Base-by-base conservation (phyloP, 2,888 invertebrate species). In the Eupithecia abbreviata region DNA sequence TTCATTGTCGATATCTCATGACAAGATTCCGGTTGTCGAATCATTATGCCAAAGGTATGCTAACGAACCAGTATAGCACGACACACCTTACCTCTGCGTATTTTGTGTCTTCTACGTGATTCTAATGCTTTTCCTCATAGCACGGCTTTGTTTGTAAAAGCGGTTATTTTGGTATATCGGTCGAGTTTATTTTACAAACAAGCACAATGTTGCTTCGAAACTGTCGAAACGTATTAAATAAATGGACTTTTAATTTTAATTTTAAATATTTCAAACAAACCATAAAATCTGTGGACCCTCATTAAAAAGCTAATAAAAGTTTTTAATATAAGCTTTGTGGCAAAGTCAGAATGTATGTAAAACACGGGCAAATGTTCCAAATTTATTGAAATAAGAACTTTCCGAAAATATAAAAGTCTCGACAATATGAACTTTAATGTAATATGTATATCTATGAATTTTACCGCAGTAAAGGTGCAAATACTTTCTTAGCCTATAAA, bases 21-120 rank as follows among this genome's bases (percentile, higher is more conserved):
- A 83, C 87, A 87, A 84, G 87, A 90, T 87, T 88, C 89, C 88
- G 87, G 88, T 90, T 84, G 81, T 79, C 82, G 83, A 87, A 86
- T 84, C 84, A 79, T 76, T 76, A 81, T 81, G 82, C 77, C 82
- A 42, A 42, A 69, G 47, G 79, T 83, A 87, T 88, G 86, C 84
- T 85, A 87, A 86, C 84, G 58, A 75, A 84, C 83, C 80, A 83
- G 83, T 86, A 88, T 86, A 86, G 86, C 85, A 87, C 84, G 86
- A 78, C 84, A 78, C 87, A 85, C 84, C 84, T 84, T 82, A 77
- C 71, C 77, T 83, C 73, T 47, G 75, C 73, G 77, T 73, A 81
- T 81, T 80, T 82, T 79, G 74, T 75, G 70, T 73, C 73, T 79
- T 79, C 81, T 84, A 85, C 83, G 79, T 85, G 83, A 84, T 84